Conservation (phyloP, 2,888 invertebrate species). For the Masnerella sp. region DNA sequence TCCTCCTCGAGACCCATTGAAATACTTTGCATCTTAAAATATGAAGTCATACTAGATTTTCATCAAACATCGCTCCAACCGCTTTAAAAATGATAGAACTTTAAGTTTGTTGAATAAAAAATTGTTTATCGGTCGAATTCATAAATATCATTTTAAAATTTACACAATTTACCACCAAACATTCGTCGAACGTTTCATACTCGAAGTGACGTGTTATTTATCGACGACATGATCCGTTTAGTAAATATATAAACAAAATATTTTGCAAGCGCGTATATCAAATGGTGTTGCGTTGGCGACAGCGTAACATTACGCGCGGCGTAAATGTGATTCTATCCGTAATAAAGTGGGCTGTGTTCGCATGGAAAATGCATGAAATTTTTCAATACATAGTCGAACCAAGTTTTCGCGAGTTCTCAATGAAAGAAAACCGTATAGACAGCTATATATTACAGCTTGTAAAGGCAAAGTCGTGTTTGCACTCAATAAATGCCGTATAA, state of each 20-base stretch:
- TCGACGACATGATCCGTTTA: too few species aligned
- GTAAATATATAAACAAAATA: constrained; percentile 31
- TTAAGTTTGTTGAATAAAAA: too few species aligned
- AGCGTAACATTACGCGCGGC: constrained; percentile 24
- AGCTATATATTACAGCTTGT: constrained; percentile 26
- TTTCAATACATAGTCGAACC: constrained; percentile 57
- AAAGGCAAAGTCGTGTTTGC: constrained; percentile 27
- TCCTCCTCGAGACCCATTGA: too few species aligned
- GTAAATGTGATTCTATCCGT: constrained; percentile 39
- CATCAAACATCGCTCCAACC: too few species aligned
- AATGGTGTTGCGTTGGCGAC: not conserved
- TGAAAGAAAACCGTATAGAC: constrained; percentile 25
- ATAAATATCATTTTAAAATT: too few species aligned
- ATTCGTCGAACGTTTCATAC: too few species aligned
- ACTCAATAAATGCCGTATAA: constrained; percentile 19
- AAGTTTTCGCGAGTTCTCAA: constrained; percentile 41
- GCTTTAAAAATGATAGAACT: too few species aligned
- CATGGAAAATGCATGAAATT: constrained; percentile 65
- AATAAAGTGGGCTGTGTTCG: constrained; percentile 44
- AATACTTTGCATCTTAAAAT: too few species aligned
- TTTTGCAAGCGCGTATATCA: constrained; percentile 13
- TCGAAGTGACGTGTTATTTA: too few species aligned
- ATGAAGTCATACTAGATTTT: too few species aligned
- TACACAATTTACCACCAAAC: too few species aligned
- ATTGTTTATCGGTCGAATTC: too few species aligned